Percentiles rank a stretch among this genome's conserved stretches.
Conservation (phyloP, 2,797 vertebrate species). For the Limnodromus scolopaceus region DNA sequence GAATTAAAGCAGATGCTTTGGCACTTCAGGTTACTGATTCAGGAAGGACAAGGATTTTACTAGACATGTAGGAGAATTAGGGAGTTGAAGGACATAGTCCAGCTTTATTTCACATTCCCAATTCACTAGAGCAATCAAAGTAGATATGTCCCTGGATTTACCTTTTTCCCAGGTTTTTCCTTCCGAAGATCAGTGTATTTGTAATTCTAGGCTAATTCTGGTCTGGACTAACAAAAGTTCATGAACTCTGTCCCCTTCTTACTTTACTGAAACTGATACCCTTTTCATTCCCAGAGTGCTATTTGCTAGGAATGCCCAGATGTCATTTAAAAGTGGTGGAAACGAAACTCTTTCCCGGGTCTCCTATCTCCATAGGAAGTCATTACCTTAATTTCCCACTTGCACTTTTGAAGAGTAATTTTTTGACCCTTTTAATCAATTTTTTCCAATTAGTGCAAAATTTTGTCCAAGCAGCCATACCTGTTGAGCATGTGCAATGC, state of each 20-base stretch:
- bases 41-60: not conserved
- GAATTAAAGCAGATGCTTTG: not conserved
- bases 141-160: not conserved
- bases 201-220: conserved; percentile 13
- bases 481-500: not conserved
- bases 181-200: not conserved
- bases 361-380: not conserved
- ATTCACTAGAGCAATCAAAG: not conserved
- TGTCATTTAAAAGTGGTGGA: not conserved
- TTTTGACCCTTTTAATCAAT: not conserved
- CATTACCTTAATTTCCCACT: not conserved
- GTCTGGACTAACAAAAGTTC: conserved; percentile 3
- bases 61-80: not conserved
- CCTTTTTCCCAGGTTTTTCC: not conserved
- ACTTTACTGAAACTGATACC: conserved; percentile 49
- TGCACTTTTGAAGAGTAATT: not conserved
- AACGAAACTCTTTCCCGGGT: not conserved
- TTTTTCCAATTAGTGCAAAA: not conserved
- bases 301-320: conserved; percentile 5
- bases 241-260: conserved; percentile 54
- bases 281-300: conserved; percentile 19
- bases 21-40: not conserved
- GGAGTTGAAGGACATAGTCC: not conserved
- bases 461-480: not conserved
- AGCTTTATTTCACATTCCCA: not conserved